phyloP scores from a whole-genome alignment of 2,888 invertebrate species.

The Ernsta delagoae region DNA sequence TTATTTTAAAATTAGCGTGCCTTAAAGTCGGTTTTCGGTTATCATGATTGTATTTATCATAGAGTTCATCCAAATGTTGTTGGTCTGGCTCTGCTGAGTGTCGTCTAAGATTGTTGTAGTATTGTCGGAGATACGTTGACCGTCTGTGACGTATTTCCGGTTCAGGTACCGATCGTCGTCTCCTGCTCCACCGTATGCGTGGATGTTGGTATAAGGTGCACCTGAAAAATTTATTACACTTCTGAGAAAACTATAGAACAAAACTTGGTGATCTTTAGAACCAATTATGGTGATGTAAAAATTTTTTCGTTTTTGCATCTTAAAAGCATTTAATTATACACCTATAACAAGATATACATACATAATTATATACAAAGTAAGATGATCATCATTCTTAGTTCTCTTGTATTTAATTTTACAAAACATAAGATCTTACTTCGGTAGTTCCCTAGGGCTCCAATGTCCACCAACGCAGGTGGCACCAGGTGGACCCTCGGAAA shows the following conservation, averaged over 20 bases:
- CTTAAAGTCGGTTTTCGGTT: constrained; percentile 72
- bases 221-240: constrained; percentile 56
- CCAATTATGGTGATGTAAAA: too few relatives aligned
- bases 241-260: too few relatives aligned
- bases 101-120: constrained; percentile 67
- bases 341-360: too few relatives aligned
- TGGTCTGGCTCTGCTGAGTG: constrained; percentile 57
- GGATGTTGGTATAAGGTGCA: constrained; percentile 95
- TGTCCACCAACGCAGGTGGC: constrained; percentile 97
- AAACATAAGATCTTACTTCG: constrained; percentile 89
- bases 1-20: constrained; percentile 76
- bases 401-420: too few relatives aligned
- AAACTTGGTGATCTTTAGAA: too few relatives aligned
- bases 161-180: constrained; percentile 83
- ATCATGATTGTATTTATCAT: constrained; percentile 76
- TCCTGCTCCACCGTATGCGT: constrained; percentile 91
- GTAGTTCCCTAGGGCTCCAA: constrained; percentile 96
- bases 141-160: constrained; percentile 69
- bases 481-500: constrained; percentile 95
- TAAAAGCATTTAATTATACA: too few relatives aligned
- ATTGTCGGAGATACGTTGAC: constrained; percentile 72
- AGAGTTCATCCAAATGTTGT: constrained; percentile 64
- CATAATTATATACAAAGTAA: too few relatives aligned
- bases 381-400: too few relatives aligned
- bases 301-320: too few relatives aligned